phyloP scores from a whole-genome alignment of 2,888 invertebrate species.

The Trissolcus brochymenae region DNA sequence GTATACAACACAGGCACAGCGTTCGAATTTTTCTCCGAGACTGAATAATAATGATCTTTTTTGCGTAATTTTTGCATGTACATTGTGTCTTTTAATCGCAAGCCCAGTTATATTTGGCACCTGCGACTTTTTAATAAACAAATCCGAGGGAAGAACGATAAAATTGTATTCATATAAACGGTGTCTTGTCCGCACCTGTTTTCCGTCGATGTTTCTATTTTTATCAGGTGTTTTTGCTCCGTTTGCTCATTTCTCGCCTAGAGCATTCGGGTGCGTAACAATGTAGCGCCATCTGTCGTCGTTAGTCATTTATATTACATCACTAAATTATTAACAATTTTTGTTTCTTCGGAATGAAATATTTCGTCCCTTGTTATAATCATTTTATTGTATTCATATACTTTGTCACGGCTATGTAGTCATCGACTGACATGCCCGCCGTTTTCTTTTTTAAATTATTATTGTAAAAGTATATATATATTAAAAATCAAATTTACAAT shows the following conservation, averaged over 20 bases:
- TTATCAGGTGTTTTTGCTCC: slow-evolving; percentile 28
- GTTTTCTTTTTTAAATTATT: no score
- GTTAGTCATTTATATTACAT: background rate
- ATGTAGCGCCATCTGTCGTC: slow-evolving; percentile 10
- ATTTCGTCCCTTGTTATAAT: no score
- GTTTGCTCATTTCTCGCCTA: slow-evolving; percentile 29
- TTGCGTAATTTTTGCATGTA: slow-evolving; percentile 36
- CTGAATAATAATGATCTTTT: slow-evolving; percentile 31
- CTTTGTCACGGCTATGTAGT: background rate
- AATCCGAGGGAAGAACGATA: background rate
- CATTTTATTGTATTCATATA: no score
- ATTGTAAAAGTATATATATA: background rate
- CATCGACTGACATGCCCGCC: background rate
- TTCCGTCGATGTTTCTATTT: slow-evolving; percentile 36
- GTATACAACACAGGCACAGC: slow-evolving; percentile 25
- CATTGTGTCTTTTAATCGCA: slow-evolving; percentile 39
- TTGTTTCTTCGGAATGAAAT: no score
- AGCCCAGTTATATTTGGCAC: slow-evolving; percentile 31
- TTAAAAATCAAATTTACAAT: slow-evolving; percentile 12
- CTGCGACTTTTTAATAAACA: slow-evolving; percentile 13
- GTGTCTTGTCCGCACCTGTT: slow-evolving; percentile 3
- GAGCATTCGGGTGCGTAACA: slow-evolving; percentile 30
- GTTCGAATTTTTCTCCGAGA: slow-evolving; percentile 42
- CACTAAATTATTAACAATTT: no score
- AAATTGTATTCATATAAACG: background rate